Base-by-base conservation (phyloP, 2,888 invertebrate genomes). In the Dorcus parallelipipedus region DNA sequence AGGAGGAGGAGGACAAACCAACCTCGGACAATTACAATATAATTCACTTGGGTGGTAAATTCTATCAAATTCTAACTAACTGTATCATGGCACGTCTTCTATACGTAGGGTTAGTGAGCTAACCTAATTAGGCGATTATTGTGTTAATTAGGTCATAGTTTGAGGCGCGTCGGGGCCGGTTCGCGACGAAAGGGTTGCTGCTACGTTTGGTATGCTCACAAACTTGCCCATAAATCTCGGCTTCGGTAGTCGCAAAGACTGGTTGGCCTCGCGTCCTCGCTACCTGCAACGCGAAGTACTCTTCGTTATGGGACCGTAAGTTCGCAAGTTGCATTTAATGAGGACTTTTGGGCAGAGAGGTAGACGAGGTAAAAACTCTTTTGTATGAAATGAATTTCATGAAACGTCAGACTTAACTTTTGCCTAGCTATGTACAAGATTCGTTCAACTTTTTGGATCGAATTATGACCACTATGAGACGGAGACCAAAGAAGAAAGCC, bases 131-230 rank as follows among this genome's bases (percentile, higher is more conserved):
- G 43, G 56, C 38, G 43, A 50, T 56, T 56, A 56, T 50, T 33
- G 33, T 49, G 43, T 50, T 56, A 56, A 56, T 56, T 56, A 38
- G 56, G 43, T 56, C 50, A 56, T 50, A 56, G 56, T 56, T 56
- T 9, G 50, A 56, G 40, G 43, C 42, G 17, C 40, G n/a, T 8
- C 23, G 14, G 38, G 49, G 9, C 17, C 14, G 33, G 23, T 10
- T n/a, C 17, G 17, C 8, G 56, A 43, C 9, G 23, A 17, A 48
- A 49, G 50, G 42, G 41, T 33, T 7, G 8, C 26, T 7, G 8
- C 26, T 10, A 56, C 38, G 43, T 38, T 38, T 50, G 38, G 42
- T 42, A 42, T 14, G 17, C 14, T 23, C 23, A 26, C 38, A n/a
- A 17, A 47, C 43, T 38, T 56, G 38, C 39, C 40, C 43, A 56